phyloP scores from a whole-genome alignment of 2,888 invertebrate genomes.

The Cetonia aurata region DNA sequence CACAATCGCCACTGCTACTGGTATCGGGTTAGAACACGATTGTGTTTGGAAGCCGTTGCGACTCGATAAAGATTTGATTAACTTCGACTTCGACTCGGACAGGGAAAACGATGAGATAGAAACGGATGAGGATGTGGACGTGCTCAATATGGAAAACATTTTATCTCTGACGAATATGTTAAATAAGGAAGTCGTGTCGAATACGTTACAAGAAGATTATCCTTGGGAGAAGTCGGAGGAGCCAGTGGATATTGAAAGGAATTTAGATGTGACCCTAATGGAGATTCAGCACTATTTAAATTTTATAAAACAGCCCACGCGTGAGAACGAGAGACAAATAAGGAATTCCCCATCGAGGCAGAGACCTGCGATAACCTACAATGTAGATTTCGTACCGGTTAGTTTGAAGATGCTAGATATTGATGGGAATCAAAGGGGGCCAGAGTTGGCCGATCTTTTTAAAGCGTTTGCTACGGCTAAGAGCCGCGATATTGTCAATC shows the following conservation, averaged over 20 bases:
- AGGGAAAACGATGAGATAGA: constrained; percentile 38
- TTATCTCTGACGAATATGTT: constrained; percentile 63
- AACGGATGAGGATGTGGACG: constrained; percentile 36
- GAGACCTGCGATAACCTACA: constrained; percentile 59
- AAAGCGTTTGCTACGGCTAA: constrained; percentile 80
- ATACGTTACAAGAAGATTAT: constrained; percentile 67
- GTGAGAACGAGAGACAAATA: constrained; percentile 42
- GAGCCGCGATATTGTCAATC: constrained; percentile 80
- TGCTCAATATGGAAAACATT: constrained; percentile 29
- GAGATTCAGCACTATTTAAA: constrained; percentile 79
- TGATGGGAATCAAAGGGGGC: constrained; percentile 59
- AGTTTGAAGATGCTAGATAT: constrained; percentile 49
- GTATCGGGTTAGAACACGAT: constrained; percentile 60
- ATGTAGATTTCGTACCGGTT: constrained; percentile 53
- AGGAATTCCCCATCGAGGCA: constrained; percentile 31
- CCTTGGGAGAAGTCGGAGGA: constrained; percentile 71
- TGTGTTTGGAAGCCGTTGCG: constrained; percentile 59
- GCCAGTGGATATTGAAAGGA: constrained; percentile 77
- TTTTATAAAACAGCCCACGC: constrained; percentile 67
- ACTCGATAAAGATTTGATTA: constrained; percentile 57
- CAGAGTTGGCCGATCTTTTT: constrained; percentile 68
- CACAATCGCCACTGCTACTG: constrained; percentile 68
- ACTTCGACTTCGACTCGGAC: constrained; percentile 52
- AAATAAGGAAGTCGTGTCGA: constrained; percentile 62
- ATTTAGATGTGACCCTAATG: constrained; percentile 72